Evolutionary conservation across 1,140 invertebrate genomes (phyloP), one percentile per base, ranked within the genome.

Genomic region (Euwallacea similis): DNA sequence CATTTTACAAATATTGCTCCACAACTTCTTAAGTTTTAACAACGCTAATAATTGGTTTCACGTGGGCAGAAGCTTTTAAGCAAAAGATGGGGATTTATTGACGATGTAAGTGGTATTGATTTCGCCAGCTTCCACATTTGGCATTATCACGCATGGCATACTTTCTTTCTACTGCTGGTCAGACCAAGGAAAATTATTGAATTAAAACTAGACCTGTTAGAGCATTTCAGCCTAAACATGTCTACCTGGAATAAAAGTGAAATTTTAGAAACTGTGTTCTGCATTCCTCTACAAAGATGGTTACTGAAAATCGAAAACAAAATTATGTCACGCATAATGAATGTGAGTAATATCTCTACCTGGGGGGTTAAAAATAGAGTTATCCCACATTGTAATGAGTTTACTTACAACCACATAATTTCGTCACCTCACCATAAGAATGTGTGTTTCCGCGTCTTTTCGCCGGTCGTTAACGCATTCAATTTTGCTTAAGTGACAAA

Each of bases 1-100:
- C 63, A 21, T 65, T 54, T 65, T 16, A 50, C 50, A 65, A 65
- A 65, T 65, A 65, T 65, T 65, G 46, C 63, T 55, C 46, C 47
- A 55, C 63, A 55, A 21, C 21, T 46, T 13, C 13, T 44, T 54
- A n/a, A 55, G 11, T 15, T 50, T 63, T 63, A 42, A 42, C 43
- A 33, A 41, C 16, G 46, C 10, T 53, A 7, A 16, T 65, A 65
- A 65, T 65, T 65, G 63, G 21, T 55, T 65, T 53, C 33, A 65
- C 63, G 63, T 65, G 50, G 63, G 63, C 47, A 16, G 63, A 53
- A 16, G 47, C 47, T 55, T 65, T 65, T 65, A 41, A 54, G n/a
- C 42, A 54, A 42, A 11, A 53, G 47, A 8, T 13, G 50, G 54
- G 47, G 50, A 65, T 65, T 65, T 53, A 65, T 65, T 65, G 13